phyloP scores from a whole-genome alignment of 2,797 vertebrate genomes.

The Cossypha niveicapilla region DNA sequence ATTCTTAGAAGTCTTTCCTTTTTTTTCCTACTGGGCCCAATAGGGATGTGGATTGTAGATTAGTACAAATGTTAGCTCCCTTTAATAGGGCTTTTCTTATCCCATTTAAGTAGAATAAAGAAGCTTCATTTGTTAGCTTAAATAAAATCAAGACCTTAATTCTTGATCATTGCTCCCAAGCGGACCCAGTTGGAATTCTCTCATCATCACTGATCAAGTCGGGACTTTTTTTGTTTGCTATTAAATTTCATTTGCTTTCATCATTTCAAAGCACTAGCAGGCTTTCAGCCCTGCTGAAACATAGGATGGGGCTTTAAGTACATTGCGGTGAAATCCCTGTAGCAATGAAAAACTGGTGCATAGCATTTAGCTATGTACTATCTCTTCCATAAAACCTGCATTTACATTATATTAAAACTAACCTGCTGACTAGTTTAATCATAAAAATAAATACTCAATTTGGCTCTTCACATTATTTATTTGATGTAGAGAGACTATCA shows the following conservation, averaged over 20 bases:
- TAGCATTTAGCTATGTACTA: not conserved
- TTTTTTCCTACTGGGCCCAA: not conserved
- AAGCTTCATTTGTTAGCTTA: constrained; percentile 64
- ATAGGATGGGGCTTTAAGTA: not conserved
- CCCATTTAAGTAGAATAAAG: constrained; percentile 61
- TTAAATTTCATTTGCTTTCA: constrained; percentile 72
- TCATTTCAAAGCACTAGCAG: constrained; percentile 65
- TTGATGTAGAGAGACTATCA: not conserved
- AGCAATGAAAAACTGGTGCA: constrained; percentile 34
- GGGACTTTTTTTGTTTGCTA: constrained; percentile 73
- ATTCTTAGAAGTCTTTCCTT: not conserved
- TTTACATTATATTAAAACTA: constrained; percentile 51
- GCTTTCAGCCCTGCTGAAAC: constrained; percentile 53
- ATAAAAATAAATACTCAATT: constrained; percentile 19
- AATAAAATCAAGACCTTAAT: constrained; percentile 57
- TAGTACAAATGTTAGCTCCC: constrained; percentile 21
- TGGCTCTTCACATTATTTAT: constrained; percentile 2
- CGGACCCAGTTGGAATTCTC: constrained; percentile 56
- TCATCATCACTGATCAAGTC: constrained; percentile 65
- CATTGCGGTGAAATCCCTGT: not conserved
- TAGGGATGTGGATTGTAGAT: constrained; percentile 26
- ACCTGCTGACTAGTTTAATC: constrained; percentile 39
- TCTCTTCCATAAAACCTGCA: constrained; percentile 23
- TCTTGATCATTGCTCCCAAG: constrained; percentile 69
- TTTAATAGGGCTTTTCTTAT: constrained; percentile 65